A percentile compares a stretch with the other conserved stretches of the same genome.
Conservation (phyloP, 30 jellyfish, hydroid and myxozoan species). For the Hydractinia symbiolongicarpus region DNA sequence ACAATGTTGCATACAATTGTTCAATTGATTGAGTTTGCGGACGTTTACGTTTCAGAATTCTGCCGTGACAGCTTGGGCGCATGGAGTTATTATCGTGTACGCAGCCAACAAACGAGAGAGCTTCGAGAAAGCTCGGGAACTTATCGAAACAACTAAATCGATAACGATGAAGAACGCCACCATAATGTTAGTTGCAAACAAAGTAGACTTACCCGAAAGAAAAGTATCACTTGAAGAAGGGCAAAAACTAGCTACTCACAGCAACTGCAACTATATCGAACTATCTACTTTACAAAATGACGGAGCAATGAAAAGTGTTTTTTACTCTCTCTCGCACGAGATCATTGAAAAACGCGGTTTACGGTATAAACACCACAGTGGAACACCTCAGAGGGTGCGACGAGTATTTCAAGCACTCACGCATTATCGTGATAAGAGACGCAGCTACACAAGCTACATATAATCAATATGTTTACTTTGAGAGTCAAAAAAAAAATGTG, state of each 20-base stretch:
- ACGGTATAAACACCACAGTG: background rate
- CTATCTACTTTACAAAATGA: background rate
- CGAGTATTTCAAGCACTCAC: slow-evolving; percentile 15
- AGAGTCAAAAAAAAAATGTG: too few relatives aligned
- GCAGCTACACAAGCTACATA: slow-evolving; percentile 16
- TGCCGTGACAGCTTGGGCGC: slow-evolving; percentile 4
- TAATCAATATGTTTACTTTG: background rate
- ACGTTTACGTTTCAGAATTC: background rate
- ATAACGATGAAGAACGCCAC: slow-evolving; percentile 12
- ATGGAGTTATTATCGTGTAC: slow-evolving; percentile 4
- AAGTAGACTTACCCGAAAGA: slow-evolving; percentile 2
- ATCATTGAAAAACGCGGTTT: slow-evolving; percentile 2
- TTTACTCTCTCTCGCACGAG: slow-evolving; percentile 3
- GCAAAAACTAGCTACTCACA: background rate
- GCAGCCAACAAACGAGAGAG: background rate
- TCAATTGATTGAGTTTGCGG: too few relatives aligned
- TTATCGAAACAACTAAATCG: background rate
- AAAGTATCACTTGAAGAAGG: slow-evolving; percentile 7
- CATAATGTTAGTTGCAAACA: slow-evolving; percentile 4
- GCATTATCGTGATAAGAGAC: background rate
- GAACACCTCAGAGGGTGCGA: slow-evolving; percentile 8
- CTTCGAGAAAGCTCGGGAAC: background rate
- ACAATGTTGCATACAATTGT: too few relatives aligned
- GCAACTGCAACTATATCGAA: background rate
- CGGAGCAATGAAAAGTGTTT: background rate